Percentiles rank a stretch among this genome's conserved stretches.
These are phyloP conservation scores for Pterostichus niger DNA, from an alignment of 2,888 invertebrate species.

Conservation along the genomic window DNA sequence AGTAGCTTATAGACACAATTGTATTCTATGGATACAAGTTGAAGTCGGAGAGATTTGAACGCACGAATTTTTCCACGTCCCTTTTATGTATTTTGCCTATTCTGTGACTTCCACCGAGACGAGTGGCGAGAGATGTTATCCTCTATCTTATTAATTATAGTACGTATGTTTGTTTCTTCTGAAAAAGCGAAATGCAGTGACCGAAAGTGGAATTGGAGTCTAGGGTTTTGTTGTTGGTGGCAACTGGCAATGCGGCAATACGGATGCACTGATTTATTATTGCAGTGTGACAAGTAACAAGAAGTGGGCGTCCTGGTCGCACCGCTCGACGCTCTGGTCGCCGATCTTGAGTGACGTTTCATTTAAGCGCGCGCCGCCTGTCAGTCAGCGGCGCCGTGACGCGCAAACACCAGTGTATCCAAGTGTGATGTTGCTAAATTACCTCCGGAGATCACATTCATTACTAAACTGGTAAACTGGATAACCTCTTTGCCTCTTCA, in stretches of 20 bases:
- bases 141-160: no score
- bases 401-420: constrained; percentile 74
- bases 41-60: no score
- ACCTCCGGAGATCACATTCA: constrained; percentile 74
- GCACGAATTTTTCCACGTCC: no score
- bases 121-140: no score
- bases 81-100: no score
- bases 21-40: no score
- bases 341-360: constrained; percentile 78
- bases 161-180: no score
- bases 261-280: constrained; percentile 75
- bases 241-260: constrained; percentile 56
- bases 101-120: no score
- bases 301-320: constrained; percentile 75
- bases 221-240: not conserved
- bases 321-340: constrained; percentile 71
- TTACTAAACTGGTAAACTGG: constrained; percentile 72
- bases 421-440: constrained; percentile 76
- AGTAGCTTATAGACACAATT: no score
- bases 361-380: constrained; percentile 77
- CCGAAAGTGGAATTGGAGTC: no score
- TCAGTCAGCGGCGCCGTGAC: constrained; percentile 75
- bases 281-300: constrained; percentile 75
- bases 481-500: constrained; percentile 68
- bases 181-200: no score